Evolutionary conservation across 2,888 invertebrate genomes (phyloP).

Genomic region (Drosophila falleni): DNA sequence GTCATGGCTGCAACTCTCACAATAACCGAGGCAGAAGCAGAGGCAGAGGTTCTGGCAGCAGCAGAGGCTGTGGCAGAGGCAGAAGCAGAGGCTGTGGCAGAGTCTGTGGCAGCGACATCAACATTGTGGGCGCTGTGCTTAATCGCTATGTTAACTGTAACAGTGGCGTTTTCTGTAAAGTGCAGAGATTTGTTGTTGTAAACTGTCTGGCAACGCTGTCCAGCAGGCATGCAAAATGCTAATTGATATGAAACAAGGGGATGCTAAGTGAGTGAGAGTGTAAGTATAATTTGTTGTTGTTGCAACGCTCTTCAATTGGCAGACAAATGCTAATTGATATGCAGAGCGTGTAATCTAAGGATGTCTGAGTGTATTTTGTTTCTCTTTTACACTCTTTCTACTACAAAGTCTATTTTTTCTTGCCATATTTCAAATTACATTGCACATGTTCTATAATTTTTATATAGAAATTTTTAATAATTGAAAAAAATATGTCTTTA

Average conservation of each 20-base stretch:
- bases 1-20: slow-evolving; percentile 29
- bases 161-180: slow-evolving; percentile 63
- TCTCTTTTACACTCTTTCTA: no score
- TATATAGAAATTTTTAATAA: no score
- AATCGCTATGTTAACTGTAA: slow-evolving; percentile 56
- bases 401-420: no score
- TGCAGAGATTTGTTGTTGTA: slow-evolving; percentile 51
- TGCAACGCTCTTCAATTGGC: not conserved
- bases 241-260: slow-evolving; percentile 6
- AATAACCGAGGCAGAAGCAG: not conserved
- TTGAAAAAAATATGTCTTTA: no score
- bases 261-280: not conserved
- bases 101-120: slow-evolving; percentile 29
- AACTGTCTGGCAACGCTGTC: slow-evolving; percentile 37
- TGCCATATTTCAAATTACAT: no score
- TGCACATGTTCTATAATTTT: no score
- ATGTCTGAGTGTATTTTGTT: no score
- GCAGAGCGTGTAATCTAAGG: no score
- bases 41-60: slow-evolving; percentile 18
- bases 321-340: not conserved
- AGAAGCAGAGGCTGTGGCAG: slow-evolving; percentile 22
- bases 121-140: slow-evolving; percentile 41
- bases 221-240: slow-evolving; percentile 4
- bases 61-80: slow-evolving; percentile 29
- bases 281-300: not conserved